Evolutionary conservation across 2,113 vertebrate genomes (phyloP).

Genomic region (Gavialis gangeticus): DNA sequence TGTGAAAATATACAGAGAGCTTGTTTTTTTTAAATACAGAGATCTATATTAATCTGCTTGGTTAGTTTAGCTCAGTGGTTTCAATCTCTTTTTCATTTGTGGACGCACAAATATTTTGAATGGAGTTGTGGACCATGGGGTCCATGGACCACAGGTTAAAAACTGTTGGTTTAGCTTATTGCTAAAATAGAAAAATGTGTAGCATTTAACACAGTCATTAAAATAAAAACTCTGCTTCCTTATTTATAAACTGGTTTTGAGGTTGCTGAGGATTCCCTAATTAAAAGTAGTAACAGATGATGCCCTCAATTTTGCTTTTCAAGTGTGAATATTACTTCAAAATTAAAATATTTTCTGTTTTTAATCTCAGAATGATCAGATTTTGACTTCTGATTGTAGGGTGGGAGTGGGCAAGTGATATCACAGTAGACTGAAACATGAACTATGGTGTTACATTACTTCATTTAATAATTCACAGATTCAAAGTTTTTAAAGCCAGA

Average conservation of each 20-base stretch:
- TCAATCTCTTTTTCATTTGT: too few relatives aligned
- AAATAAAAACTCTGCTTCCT: not conserved
- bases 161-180: too few relatives aligned
- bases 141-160: too few relatives aligned
- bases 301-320: not conserved
- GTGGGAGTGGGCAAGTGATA: not conserved
- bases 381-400: slow-evolving; percentile 21
- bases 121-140: too few relatives aligned
- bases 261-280: not conserved
- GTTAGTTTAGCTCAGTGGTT: too few relatives aligned
- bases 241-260: not conserved
- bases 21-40: not conserved
- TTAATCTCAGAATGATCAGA: not conserved
- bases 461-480: not conserved
- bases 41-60: too few relatives aligned
- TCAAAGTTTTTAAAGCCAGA: not conserved
- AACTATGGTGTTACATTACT: not conserved
- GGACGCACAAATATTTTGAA: too few relatives aligned
- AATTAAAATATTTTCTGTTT: not conserved
- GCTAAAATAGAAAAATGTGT: not conserved
- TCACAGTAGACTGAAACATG: not conserved
- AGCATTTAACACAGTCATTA: not conserved
- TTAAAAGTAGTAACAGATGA: not conserved
- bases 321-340: not conserved
- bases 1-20: not conserved